phyloP scores from a whole-genome alignment of 2,888 invertebrate species.

The Odiellus spinosus region DNA sequence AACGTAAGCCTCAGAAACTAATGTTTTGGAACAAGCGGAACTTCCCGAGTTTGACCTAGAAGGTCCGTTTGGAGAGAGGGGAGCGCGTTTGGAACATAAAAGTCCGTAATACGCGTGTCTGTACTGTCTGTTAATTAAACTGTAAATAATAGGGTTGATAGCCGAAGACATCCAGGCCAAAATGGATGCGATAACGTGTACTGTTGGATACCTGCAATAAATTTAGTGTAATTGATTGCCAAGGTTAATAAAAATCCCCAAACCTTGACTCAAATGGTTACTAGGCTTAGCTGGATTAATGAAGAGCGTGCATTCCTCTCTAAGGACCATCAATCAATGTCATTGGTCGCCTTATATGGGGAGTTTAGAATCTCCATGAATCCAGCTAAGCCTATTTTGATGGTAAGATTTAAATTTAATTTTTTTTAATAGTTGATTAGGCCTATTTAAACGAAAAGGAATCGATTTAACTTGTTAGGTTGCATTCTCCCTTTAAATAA shows the following conservation, averaged over 20 bases:
- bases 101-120: constrained; percentile 33
- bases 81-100: constrained; percentile 11
- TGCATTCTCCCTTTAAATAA: too few species aligned
- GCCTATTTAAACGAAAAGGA: too few species aligned
- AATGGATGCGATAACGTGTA: constrained; percentile 68
- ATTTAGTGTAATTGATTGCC: not conserved
- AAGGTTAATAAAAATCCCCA: not conserved
- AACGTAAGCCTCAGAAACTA: constrained; percentile 16
- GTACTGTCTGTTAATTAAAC: constrained; percentile 72
- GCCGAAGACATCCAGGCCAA: constrained; percentile 81
- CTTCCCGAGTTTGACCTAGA: constrained; percentile 7
- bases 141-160: constrained; percentile 77
- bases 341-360: too few species aligned
- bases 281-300: not conserved
- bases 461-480: too few species aligned
- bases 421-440: too few species aligned
- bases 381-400: too few species aligned
- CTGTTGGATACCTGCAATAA: constrained; percentile 38
- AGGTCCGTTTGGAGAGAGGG: constrained; percentile 1
- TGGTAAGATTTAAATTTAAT: too few species aligned
- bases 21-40: constrained; percentile 12
- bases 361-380: too few species aligned
- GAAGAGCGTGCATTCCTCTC: not conserved
- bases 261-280: not conserved
- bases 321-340: too few species aligned